Base-by-base conservation (phyloP, 2,113 vertebrate genomes). In the Scartelaos histophorus region DNA sequence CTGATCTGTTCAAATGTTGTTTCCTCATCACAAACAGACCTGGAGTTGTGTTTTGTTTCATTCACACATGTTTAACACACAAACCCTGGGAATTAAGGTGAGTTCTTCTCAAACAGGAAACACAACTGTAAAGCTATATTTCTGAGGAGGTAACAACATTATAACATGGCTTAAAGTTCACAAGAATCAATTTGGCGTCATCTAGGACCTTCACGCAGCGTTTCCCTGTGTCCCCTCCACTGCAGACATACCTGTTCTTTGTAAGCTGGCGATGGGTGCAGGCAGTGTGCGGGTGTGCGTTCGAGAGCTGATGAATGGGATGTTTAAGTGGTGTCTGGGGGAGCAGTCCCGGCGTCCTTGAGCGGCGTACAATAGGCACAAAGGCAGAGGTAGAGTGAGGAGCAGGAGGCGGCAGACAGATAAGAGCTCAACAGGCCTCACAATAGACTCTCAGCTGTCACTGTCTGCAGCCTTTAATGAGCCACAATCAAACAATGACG, bases 401-500 rank as follows among this genome's bases (percentile, higher is more conserved):
- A 81, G 87, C 75, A 57, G 81, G 76, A 86, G 91, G 82, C 69
- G 67, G 80, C 81, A 83, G 79, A 19, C 70, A 87, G 90, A 88
- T 88, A 90, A 89, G 85, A 85, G 85, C 57, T 29, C 74, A 71
- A 86, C 85, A 80, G 85, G 84, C 80, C 86, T 87, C 84, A 89
- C 88, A 90, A 90, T 89, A 83, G 88, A 76, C 77, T 81, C 87
- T 74, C 86, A 64, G 76, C 90, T 87, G 87, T 90, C 91, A 90
- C 89, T 92, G 91, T 90, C 88, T 87, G 82, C 66, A 78, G 85
- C 79, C 54, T 90, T 92, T 92, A 92, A 93, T 91, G 90, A 91
- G 89, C 82, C 78, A 80, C 82, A 92, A 92, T 92, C 87, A 92
- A 91, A 93, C 89, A 90, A 91, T 90, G 91, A 91, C 88, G 89